Conservation (phyloP, 2,888 invertebrate genomes). For the Noctua pronuba region DNA sequence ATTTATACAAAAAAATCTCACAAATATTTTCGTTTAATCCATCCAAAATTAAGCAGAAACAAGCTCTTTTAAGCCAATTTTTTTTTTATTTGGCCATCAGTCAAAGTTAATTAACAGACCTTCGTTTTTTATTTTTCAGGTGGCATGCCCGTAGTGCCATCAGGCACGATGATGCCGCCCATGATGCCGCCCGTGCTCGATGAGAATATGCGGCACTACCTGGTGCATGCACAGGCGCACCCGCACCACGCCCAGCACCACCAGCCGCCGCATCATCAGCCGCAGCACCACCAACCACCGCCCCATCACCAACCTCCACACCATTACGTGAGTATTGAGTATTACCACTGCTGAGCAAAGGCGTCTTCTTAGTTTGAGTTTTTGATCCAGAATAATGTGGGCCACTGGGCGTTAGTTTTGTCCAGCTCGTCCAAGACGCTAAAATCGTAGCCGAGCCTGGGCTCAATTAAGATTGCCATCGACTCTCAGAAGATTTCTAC, state of each 20-base stretch:
- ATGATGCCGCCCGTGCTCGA: constrained; percentile 98
- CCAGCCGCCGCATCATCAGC: constrained; percentile 87
- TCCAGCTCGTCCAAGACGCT: too few relatives aligned
- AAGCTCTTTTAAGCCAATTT: background rate
- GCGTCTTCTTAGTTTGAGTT: background rate
- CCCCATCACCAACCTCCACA: constrained; percentile 93
- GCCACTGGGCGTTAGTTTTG: background rate
- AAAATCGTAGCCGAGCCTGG: background rate
- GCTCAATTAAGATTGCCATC: background rate
- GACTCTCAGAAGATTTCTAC: background rate
- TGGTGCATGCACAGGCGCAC: constrained; percentile 91
- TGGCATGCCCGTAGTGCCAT: constrained; percentile 96
- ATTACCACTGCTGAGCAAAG: background rate
- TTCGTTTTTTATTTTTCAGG: constrained; percentile 74
- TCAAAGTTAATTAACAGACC: background rate
- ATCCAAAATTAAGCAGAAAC: background rate
- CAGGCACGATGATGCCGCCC: constrained; percentile 92
- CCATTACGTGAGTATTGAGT: constrained; percentile 92
- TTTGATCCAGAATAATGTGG: background rate
- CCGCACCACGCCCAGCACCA: constrained; percentile 90
- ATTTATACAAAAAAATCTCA: background rate
- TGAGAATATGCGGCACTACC: constrained; percentile 97
- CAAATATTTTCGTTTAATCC: background rate
- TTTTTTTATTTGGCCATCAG: background rate
- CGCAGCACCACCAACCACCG: constrained; percentile 91